phyloP scores from a whole-genome alignment of 1,140 invertebrate genomes.

The Halesus radiatus region DNA sequence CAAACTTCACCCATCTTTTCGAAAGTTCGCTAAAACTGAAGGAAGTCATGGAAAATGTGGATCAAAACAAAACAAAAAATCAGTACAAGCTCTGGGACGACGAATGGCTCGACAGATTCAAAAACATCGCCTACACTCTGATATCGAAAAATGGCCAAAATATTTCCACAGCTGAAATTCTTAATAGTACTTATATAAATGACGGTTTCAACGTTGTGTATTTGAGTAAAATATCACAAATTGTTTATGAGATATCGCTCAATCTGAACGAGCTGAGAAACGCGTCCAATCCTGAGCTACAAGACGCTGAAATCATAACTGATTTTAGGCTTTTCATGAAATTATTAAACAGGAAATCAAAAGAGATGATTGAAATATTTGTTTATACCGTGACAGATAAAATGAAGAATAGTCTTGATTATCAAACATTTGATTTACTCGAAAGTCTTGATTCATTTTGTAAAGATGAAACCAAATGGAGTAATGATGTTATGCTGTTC shows the following conservation, averaged over 20 bases:
- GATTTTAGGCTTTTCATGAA: constrained; percentile 61
- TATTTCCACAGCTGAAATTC: constrained; percentile 10
- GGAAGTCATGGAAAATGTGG: constrained; percentile 58
- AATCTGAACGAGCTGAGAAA: constrained; percentile 58
- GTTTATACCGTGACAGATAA: constrained; percentile 64
- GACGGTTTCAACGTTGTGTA: constrained; percentile 59
- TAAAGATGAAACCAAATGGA: constrained; percentile 34
- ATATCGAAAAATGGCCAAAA: constrained; percentile 26
- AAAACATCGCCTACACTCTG: constrained; percentile 44
- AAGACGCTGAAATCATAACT: constrained; percentile 30
- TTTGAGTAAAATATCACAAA: constrained; percentile 63
- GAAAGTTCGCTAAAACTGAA: constrained; percentile 59
- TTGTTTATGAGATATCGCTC: constrained; percentile 61
- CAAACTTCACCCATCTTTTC: constrained; percentile 61
- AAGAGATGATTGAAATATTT: constrained; percentile 63
- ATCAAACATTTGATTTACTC: constrained; percentile 42
- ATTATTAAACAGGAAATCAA: constrained; percentile 62
- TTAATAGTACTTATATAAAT: constrained; percentile 41
- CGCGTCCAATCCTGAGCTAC: constrained; percentile 44
- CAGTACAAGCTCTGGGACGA: constrained; percentile 56
- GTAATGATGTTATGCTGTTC: constrained; percentile 35
- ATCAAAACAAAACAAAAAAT: constrained; percentile 60
- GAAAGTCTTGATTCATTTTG: constrained; percentile 46
- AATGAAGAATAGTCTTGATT: constrained; percentile 45
- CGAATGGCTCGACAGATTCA: constrained; percentile 53